These are phyloP conservation scores for Pantelozetes paolii DNA, from an alignment of 2,888 invertebrate genomes.

Conservation along the genomic window DNA sequence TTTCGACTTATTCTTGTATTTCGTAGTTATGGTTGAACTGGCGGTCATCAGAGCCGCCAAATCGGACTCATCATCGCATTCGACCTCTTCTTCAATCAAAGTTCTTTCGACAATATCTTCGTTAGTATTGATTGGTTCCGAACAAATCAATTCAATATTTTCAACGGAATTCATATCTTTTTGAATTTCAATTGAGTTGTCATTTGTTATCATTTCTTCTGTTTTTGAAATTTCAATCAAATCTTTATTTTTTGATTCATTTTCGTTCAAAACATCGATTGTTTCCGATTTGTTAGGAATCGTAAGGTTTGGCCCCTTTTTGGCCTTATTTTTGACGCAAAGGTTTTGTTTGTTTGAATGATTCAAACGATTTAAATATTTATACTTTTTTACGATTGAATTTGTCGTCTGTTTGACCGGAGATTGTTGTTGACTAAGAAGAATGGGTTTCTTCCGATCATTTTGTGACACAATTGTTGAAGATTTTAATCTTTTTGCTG, in stretches of 20 bases:
- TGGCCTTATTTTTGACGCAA: not conserved
- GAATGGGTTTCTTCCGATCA: not conserved
- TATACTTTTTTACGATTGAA: constrained; percentile 27
- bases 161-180: not conserved
- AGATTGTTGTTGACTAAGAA: not conserved
- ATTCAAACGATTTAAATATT: constrained; percentile 27
- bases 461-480: not conserved
- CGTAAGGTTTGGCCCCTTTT: not conserved
- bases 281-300: not conserved
- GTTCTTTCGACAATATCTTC: not conserved
- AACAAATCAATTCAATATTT: not conserved
- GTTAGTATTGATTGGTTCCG: not conserved
- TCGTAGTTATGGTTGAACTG: constrained; percentile 41
- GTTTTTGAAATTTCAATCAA: not conserved
- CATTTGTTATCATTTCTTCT: not conserved
- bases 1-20: constrained; percentile 35
- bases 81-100: constrained; percentile 36
- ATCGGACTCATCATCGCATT: constrained; percentile 39
- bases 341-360: constrained; percentile 22
- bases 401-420: constrained; percentile 29
- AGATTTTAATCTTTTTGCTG: not conserved
- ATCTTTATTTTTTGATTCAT: too few species aligned
- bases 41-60: constrained; percentile 43
- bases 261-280: not conserved
- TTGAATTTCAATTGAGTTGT: not conserved